Evolutionary conservation across 2,888 invertebrate species (phyloP).

Genomic region (Poecilobothrus nobilitatus): DNA sequence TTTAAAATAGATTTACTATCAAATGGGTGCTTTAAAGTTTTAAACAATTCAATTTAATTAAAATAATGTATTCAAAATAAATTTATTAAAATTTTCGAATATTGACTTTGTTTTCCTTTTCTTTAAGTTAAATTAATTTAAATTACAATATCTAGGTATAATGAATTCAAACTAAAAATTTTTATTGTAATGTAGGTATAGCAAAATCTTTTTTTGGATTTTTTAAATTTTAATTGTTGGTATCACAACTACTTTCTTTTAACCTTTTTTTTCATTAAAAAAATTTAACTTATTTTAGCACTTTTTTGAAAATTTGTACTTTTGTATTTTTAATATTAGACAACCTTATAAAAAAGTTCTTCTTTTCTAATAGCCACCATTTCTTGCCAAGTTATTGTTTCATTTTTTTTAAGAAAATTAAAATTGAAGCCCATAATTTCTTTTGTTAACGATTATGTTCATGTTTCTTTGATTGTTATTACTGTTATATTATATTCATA

Average conservation of each 20-base stretch:
- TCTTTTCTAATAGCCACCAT: background rate
- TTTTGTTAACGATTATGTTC: constrained; percentile 2
- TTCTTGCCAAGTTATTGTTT: background rate
- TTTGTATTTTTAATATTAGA: background rate
- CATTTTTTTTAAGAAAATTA: background rate
- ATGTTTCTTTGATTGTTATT: constrained; percentile 2
- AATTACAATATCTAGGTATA: too few relatives aligned
- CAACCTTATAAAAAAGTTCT: background rate
- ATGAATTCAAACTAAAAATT: too few relatives aligned
- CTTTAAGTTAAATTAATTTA: too few relatives aligned
- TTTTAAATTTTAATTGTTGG: too few relatives aligned
- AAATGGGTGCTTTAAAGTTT: too few relatives aligned
- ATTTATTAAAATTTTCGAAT: too few relatives aligned
- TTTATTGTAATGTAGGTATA: too few relatives aligned
- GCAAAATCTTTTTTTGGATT: too few relatives aligned
- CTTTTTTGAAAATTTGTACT: background rate
- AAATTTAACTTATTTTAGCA: background rate
- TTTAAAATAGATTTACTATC: too few relatives aligned
- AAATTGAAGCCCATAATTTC: background rate
- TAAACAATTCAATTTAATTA: too few relatives aligned
- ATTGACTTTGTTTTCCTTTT: too few relatives aligned
- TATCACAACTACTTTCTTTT: background rate
- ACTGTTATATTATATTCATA: background rate
- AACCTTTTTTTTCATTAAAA: background rate
- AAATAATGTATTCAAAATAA: too few relatives aligned